Conservation (phyloP, 2,888 invertebrate species). For the Lacanobia wlatinum region DNA sequence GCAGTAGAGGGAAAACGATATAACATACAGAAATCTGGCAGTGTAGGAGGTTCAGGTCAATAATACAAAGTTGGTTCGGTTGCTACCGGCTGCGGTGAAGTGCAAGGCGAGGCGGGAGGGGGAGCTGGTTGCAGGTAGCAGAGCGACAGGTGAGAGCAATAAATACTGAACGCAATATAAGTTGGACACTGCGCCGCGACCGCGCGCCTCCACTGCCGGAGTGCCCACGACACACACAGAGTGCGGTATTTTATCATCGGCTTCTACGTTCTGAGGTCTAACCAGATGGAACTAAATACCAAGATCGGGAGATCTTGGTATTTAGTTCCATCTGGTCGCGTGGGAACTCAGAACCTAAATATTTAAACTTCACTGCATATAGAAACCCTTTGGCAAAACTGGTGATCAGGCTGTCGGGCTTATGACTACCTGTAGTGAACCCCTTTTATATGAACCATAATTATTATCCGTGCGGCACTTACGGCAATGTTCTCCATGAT, state of each 20-base stretch:
- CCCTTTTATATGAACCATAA: no score
- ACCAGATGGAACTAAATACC: not conserved
- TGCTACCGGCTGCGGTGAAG: not conserved
- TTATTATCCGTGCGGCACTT: no score
- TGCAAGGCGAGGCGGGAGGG: no score
- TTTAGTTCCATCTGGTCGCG: no score
- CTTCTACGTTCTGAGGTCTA: not conserved
- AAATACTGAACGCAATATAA: constrained; percentile 75
- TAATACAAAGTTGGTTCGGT: not conserved
- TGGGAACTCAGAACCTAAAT: no score
- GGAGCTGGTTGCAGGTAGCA: constrained; percentile 15
- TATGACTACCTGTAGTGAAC: no score
- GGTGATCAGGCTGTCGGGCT: no score
- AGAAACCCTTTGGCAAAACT: no score
- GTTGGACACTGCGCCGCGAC: constrained; percentile 65
- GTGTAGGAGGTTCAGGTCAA: not conserved
- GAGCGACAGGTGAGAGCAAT: constrained; percentile 75
- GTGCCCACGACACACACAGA: constrained; percentile 7
- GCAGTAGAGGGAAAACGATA: no score
- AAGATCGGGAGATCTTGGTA: no score
- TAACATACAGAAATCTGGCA: not conserved
- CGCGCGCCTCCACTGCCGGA: constrained; percentile 38
- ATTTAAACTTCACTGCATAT: no score
- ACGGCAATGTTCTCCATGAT: no score
- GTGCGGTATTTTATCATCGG: not conserved